Base-by-base conservation (phyloP, 2,797 vertebrate genomes). In the Hippocampus kuda region DNA sequence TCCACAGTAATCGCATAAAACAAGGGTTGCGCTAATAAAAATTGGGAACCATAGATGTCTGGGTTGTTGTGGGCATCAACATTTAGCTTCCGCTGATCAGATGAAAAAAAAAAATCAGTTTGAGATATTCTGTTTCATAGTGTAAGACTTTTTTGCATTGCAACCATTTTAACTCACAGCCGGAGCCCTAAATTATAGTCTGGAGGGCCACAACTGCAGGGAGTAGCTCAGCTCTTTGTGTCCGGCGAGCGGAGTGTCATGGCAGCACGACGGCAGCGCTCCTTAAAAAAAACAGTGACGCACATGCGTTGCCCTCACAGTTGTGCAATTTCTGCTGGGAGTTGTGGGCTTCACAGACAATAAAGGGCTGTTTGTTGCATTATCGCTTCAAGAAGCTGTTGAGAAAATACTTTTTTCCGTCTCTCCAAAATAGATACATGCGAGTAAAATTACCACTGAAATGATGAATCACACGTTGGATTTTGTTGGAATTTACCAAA, bases 101-200 rank as follows among this genome's bases (percentile, higher is more conserved):
- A 46, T 49, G 65, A 70, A 74, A 48, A 65, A 46, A 46, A 70
- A 74, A 48, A 65, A 46, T 64, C 69, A 70, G 64, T 68, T 15
- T 70, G 66, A 77, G 72, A 79, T 53, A 70, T 76, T 75, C 22
- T 62, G 73, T 75, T 74, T 34, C 72, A 82, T 70, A 77, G 41
- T 46, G 51, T 72, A 80, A 42, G 69, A 76, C 81, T 83, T 75
- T 46, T 60, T 68, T 68, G 79, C 74, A 76, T 77, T 51, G 76
- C 77, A 78, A 83, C 83, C 83, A 84, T 86, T 88, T 88, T 78
- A 84, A 82, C 81, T 84, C 67, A 5, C 73, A 83, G 86, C 79
- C 72, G 24, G 70, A 76, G 79, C 78, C 81, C 61, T 75, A 91
- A 91, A 91, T 91, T 89, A 89, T 85, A 91, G 85, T 77, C 71